These are phyloP conservation scores for Borostomias antarcticus DNA, from an alignment of 2,797 vertebrate species.

Conservation along the genomic window DNA sequence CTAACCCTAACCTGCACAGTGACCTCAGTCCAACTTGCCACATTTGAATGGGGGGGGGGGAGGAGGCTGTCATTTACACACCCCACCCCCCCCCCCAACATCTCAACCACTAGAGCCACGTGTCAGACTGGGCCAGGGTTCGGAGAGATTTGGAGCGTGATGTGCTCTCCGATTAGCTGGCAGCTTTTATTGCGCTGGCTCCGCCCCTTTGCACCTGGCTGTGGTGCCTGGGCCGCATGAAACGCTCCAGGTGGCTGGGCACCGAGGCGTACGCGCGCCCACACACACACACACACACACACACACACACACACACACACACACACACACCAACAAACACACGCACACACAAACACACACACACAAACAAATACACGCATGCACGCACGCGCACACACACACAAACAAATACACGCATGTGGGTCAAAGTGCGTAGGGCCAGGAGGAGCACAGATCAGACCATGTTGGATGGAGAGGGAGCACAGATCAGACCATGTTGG, in stretches of 20 bases:
- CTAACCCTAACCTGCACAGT: too few species aligned
- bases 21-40: too few species aligned
- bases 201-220: constrained; percentile 63
- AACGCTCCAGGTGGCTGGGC: constrained; percentile 70
- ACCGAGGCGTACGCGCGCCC: constrained; percentile 36
- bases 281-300: constrained; percentile 33
- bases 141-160: constrained; percentile 67
- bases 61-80: neutral
- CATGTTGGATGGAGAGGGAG: constrained; percentile 16
- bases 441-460: constrained; percentile 6
- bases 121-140: constrained; percentile 13
- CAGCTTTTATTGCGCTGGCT: constrained; percentile 46
- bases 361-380: too few species aligned
- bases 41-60: neutral
- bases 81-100: constrained; percentile 12
- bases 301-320: neutral
- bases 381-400: too few species aligned
- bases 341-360: too few species aligned
- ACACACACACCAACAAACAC: too few species aligned
- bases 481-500: constrained; percentile 7
- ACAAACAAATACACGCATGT: too few species aligned
- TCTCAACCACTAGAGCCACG: neutral
- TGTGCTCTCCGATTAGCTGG: constrained; percentile 61
- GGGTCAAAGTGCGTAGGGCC: constrained; percentile 2
- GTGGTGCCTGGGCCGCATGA: constrained; percentile 49